Evolutionary conservation across 2,888 invertebrate genomes (phyloP).

Genomic region (Gnatocerus cornutus): DNA sequence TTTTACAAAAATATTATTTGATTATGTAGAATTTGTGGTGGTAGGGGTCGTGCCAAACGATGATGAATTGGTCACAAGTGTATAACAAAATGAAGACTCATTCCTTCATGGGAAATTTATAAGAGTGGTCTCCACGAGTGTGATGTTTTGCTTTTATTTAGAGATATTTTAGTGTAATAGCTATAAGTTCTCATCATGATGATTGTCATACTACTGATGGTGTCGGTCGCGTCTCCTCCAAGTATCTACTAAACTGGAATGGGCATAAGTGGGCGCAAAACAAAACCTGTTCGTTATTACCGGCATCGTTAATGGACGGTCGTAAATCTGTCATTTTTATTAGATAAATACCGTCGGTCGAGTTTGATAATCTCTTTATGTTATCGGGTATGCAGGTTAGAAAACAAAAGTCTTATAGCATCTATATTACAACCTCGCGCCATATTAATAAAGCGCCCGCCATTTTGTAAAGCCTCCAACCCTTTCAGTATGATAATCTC

Average conservation of each 20-base stretch:
- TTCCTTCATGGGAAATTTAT: too few relatives aligned
- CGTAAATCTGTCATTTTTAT: conserved; percentile 67
- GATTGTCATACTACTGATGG: conserved; percentile 28
- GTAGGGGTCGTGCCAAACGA: too few relatives aligned
- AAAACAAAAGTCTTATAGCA: conserved; percentile 34
- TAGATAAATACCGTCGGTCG: conserved; percentile 61
- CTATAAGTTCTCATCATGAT: conserved; percentile 21
- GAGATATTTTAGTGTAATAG: too few relatives aligned
- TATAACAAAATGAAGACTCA: too few relatives aligned
- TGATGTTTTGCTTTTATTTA: too few relatives aligned
- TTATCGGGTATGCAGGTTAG: conserved; percentile 48
- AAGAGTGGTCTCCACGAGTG: too few relatives aligned
- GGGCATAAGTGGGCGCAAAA: conserved; percentile 61
- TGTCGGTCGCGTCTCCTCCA: conserved; percentile 32
- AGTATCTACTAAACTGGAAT: conserved; percentile 55
- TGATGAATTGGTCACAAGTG: too few relatives aligned
- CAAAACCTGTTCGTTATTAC: conserved; percentile 63
- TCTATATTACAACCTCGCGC: conserved; percentile 38
- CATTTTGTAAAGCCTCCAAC: conserved; percentile 68
- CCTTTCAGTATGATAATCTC: conserved; percentile 71
- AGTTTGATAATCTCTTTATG: conserved; percentile 56
- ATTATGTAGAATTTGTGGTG: too few relatives aligned
- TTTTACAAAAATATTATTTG: too few relatives aligned
- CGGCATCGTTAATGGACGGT: conserved; percentile 63
- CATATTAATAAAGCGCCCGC: conserved; percentile 66